Evolutionary conservation across 1,140 invertebrate genomes (phyloP).

Genomic region (Ericerus pela): DNA sequence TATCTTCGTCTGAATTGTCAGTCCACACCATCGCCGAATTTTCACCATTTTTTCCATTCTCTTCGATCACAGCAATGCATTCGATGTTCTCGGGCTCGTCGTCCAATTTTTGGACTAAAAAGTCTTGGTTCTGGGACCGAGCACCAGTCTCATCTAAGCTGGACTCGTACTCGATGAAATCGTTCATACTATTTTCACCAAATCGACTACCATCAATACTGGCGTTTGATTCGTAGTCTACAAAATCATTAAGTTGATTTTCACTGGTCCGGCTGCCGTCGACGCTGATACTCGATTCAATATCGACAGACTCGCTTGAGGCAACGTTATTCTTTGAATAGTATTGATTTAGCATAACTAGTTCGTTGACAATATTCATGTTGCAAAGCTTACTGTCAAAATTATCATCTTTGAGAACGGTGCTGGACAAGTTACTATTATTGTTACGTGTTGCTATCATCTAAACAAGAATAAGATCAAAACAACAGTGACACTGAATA

Average conservation of each 20-base stretch:
- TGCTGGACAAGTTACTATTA: neutral
- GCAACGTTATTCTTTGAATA: neutral
- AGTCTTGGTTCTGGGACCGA: neutral
- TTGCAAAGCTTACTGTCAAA: neutral
- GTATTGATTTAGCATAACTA: neutral
- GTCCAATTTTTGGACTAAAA: neutral
- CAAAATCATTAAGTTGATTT: constrained; percentile 2
- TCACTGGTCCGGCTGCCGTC: constrained; percentile 1
- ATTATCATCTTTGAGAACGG: neutral
- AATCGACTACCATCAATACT: neutral
- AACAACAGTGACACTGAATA: too few species aligned
- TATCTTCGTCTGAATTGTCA: neutral
- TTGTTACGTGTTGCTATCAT: neutral
- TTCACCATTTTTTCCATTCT: neutral
- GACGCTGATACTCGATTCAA: neutral
- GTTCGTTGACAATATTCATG: constrained; percentile 4
- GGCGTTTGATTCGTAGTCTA: neutral
- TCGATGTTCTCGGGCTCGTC: neutral
- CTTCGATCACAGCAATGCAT: neutral
- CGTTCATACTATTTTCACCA: neutral
- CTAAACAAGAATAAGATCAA: neutral
- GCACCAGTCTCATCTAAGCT: neutral
- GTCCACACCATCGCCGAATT: neutral
- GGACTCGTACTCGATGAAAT: constrained; percentile 4
- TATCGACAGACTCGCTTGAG: neutral